Conservation (phyloP, 2,113 vertebrate species). For the Origma solitaria region DNA sequence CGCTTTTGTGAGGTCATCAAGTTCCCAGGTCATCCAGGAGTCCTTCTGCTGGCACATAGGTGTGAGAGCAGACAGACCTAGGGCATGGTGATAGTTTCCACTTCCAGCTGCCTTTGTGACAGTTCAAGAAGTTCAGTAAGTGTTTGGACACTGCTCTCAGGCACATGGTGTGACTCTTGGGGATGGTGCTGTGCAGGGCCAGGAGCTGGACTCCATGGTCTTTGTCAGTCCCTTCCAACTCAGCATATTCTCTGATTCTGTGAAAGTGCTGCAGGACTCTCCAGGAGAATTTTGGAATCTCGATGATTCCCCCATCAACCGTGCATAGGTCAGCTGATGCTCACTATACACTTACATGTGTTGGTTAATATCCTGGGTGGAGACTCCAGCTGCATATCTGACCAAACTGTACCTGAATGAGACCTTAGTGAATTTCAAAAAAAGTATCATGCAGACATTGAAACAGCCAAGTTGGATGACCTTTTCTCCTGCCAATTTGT, state of each 20-base stretch:
- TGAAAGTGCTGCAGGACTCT: neutral
- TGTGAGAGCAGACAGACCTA: neutral
- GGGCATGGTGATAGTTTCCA: neutral
- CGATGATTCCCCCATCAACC: neutral
- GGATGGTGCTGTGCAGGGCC: neutral
- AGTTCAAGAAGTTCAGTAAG: neutral
- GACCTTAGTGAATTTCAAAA: neutral
- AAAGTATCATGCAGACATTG: neutral
- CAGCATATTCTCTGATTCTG: neutral
- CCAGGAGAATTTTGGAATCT: neutral
- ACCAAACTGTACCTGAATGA: neutral
- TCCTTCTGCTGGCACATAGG: neutral
- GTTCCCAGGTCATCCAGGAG: neutral
- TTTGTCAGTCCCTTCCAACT: neutral
- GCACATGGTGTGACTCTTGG: neutral
- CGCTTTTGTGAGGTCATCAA: neutral
- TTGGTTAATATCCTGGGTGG: neutral
- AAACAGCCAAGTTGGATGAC: neutral
- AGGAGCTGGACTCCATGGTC: rapidly evolving
- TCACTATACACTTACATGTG: rapidly evolving
- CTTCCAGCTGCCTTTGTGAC: neutral
- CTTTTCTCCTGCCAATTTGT: neutral
- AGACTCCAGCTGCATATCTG: neutral
- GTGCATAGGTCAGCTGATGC: neutral
- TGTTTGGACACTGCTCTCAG: neutral